These are phyloP conservation scores for Latheticus oryzae DNA, from an alignment of 2,888 invertebrate species.

Conservation along the genomic window DNA sequence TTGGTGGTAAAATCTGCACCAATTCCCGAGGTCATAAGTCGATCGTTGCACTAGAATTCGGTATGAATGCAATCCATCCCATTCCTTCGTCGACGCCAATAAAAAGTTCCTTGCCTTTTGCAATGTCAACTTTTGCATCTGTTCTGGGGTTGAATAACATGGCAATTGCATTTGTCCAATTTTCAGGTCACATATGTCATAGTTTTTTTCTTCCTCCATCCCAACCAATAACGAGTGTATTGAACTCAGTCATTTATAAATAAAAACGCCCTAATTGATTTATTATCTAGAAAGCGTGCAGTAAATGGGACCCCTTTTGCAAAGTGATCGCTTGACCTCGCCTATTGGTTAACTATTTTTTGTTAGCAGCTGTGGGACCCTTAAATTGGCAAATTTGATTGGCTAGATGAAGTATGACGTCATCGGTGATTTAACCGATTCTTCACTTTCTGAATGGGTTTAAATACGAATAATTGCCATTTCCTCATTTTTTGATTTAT, in stretches of 20 bases:
- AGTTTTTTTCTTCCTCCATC: slow-evolving; percentile 41
- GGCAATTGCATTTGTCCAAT: slow-evolving; percentile 48
- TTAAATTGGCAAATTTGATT: slow-evolving; percentile 36
- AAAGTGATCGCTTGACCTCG: slow-evolving; percentile 39
- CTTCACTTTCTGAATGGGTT: slow-evolving; percentile 25
- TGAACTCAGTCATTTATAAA: slow-evolving; percentile 54
- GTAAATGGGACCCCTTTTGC: slow-evolving; percentile 37
- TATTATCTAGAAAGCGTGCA: slow-evolving; percentile 55
- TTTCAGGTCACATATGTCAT: slow-evolving; percentile 53
- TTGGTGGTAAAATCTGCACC: slow-evolving; percentile 23
- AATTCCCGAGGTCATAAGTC: slow-evolving; percentile 31
- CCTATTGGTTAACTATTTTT: slow-evolving; percentile 36
- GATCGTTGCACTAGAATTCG: slow-evolving; percentile 32
- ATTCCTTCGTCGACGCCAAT: slow-evolving; percentile 14
- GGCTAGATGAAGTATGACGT: slow-evolving; percentile 9
- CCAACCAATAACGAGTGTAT: slow-evolving; percentile 47
- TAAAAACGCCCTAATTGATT: slow-evolving; percentile 56
- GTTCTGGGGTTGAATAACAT: slow-evolving; percentile 28
- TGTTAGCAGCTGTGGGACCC: slow-evolving; percentile 34
- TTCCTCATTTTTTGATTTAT: slow-evolving; percentile 31
- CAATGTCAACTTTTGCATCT: slow-evolving; percentile 30
- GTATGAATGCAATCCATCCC: slow-evolving; percentile 30
- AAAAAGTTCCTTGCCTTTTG: slow-evolving; percentile 35
- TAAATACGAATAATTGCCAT: slow-evolving; percentile 18
- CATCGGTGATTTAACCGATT: slow-evolving; percentile 8